A percentile compares a stretch with the other conserved stretches of the same genome.
These are phyloP conservation scores for Sycobia sp. DNA, from an alignment of 1,140 invertebrate species.

Conservation along the genomic window DNA sequence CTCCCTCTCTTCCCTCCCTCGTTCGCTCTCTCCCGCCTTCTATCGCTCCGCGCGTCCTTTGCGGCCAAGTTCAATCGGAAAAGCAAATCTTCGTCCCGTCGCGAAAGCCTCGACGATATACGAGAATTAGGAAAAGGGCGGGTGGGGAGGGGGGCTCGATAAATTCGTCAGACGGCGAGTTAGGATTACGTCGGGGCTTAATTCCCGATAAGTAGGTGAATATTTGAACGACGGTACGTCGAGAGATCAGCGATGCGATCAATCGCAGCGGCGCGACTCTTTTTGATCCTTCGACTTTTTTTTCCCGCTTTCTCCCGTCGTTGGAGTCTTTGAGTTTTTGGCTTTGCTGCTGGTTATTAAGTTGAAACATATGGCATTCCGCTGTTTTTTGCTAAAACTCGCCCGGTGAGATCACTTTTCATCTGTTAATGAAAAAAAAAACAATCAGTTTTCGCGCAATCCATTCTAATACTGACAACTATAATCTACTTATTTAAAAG, in stretches of 20 bases:
- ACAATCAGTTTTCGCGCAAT: too few species aligned
- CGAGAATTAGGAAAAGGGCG: not conserved
- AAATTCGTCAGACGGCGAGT: conserved; percentile 47
- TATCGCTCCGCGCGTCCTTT: conserved; percentile 28
- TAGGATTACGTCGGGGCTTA: conserved; percentile 31
- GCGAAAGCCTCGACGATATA: conserved; percentile 13
- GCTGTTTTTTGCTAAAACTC: too few species aligned
- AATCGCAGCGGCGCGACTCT: not conserved
- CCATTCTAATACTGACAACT: too few species aligned
- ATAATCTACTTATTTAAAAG: too few species aligned
- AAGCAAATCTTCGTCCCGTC: conserved; percentile 57
- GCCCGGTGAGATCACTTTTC: not conserved
- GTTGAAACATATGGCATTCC: not conserved
- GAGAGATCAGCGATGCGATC: conserved; percentile 25
- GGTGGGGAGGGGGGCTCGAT: conserved; percentile 37
- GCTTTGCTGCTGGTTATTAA: not conserved
- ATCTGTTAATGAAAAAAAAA: too few species aligned
- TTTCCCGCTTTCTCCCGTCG: not conserved
- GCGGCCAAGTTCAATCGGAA: conserved; percentile 57
- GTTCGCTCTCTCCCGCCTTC: too few species aligned
- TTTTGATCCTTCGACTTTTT: conserved; percentile 21
- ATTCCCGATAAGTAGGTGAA: conserved; percentile 37
- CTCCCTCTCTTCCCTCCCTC: conserved; percentile 38
- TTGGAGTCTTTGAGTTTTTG: conserved; percentile 10
- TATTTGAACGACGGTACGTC: conserved; percentile 26